Evolutionary conservation across 1,140 invertebrate species (phyloP).

Genomic region (Habropoda laboriosa): DNA sequence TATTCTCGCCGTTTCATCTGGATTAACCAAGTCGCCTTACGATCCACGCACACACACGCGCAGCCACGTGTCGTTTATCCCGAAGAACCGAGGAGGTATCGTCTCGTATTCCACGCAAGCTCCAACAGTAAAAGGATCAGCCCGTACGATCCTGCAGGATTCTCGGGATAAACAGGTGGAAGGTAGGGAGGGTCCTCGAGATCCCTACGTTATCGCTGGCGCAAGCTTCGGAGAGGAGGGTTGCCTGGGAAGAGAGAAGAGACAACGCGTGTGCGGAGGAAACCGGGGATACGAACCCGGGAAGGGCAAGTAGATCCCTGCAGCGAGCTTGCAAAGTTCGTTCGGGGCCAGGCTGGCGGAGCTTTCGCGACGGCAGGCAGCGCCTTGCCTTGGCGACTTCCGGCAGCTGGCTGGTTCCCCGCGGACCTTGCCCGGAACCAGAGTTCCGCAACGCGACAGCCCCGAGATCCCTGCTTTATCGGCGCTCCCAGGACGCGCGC

Average conservation of each 20-base stretch:
- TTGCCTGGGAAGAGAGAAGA: background rate
- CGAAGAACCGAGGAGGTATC: too few species aligned
- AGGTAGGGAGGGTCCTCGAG: background rate
- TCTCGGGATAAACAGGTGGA: constrained; percentile 37
- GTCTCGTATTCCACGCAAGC: too few species aligned
- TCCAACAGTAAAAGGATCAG: background rate
- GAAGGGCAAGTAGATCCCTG: constrained; percentile 59
- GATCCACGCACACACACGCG: too few species aligned
- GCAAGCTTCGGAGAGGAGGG: constrained; percentile 3
- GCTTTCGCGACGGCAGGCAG: constrained; percentile 59
- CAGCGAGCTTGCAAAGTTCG: constrained; percentile 51
- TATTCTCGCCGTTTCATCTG: too few species aligned
- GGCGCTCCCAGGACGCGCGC: constrained; percentile 59
- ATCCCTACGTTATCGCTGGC: constrained; percentile 65
- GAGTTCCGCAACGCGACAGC: constrained; percentile 57
- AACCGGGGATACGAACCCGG: constrained; percentile 50
- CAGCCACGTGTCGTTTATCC: too few species aligned
- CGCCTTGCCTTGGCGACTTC: constrained; percentile 70
- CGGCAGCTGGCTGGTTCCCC: constrained; percentile 70
- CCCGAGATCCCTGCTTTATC: constrained; percentile 76
- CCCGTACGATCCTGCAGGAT: background rate
- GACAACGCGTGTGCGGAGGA: constrained; percentile 16
- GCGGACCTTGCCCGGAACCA: constrained; percentile 69
- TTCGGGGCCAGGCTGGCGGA: constrained; percentile 51
- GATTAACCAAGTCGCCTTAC: too few species aligned